Evolutionary conservation across 2,888 invertebrate genomes (phyloP), one percentile per base, ranked within the genome.

Genomic region (Toxonevra muliebris): DNA sequence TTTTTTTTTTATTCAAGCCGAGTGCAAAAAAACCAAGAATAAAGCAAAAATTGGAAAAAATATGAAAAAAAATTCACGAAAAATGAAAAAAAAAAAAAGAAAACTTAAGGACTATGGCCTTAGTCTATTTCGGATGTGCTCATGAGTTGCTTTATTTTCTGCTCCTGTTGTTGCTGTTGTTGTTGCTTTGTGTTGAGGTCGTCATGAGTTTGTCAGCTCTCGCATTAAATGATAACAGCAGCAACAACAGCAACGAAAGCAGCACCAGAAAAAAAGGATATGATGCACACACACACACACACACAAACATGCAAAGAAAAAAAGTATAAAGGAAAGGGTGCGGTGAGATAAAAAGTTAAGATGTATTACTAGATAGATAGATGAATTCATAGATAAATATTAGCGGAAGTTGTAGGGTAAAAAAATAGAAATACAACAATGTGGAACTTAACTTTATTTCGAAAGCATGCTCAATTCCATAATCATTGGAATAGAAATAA

Each of bases 271-370:
- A 62, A 53, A 11, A 45, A 53, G 20, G 55, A 58, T 48, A 42
- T 42, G 40, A 65, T 61, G 45, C 55, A 60, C 64, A 55, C 59
- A 66, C 52, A 53, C 30, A 50, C 50, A 10, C 43, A 20, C 20
- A 55, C 43, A 30, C 17, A 30, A 61, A 50, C 52, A 8, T 40
- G 30, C 13, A 55, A 57, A 45, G 30, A 54, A 48, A 61, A 12
- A 61, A 55, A 45, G 61, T n/a, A 54, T 57, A 69, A 61, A 65
- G 67, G 71, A 70, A 64, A 73, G 71, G 70, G 68, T 67, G 73
- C 73, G 70, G 71, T 71, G 59, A 48, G 59, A 70, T 64, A 67
- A 70, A 68, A 64, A 64, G 54, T 67, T 61, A 68, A 68, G 67
- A 73, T 65, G 62, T 65, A 52, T 43, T 4, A 30, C 30, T 30